A percentile compares a stretch with the other conserved stretches of the same genome.
These are phyloP conservation scores for Torymus texanus DNA, from an alignment of 2,888 invertebrate species.

Conservation along the genomic window DNA sequence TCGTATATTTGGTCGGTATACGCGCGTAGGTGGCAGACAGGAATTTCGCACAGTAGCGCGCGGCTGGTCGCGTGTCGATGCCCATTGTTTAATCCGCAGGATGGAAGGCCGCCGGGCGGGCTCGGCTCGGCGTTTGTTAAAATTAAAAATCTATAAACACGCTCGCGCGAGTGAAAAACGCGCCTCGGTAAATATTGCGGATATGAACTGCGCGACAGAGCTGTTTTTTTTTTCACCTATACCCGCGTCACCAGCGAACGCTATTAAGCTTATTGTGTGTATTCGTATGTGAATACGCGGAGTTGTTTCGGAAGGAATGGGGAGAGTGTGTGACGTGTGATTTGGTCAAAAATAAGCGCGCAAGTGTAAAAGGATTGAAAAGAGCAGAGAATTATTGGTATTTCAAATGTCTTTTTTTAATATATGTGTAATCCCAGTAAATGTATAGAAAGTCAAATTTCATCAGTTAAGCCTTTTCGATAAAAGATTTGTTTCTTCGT, in stretches of 20 bases:
- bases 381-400: not conserved
- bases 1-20: too few species aligned
- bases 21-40: not conserved
- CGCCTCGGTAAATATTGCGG: constrained; percentile 27
- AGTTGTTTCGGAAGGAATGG: too few species aligned
- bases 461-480: too few species aligned
- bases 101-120: too few species aligned
- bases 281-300: not conserved
- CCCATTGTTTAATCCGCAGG: constrained; percentile 50
- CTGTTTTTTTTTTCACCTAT: not conserved
- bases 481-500: too few species aligned
- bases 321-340: not conserved
- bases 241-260: not conserved
- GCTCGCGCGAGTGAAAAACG: constrained; percentile 22
- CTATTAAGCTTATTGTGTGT: constrained; percentile 25
- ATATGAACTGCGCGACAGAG: not conserved
- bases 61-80: constrained; percentile 29
- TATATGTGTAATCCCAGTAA: too few species aligned
- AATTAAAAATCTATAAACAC: constrained; percentile 43
- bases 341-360: not conserved
- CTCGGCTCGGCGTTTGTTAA: constrained; percentile 39
- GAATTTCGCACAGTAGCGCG: not conserved
- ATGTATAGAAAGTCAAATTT: too few species aligned
- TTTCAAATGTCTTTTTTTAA: too few species aligned
- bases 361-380: not conserved